Evolutionary conservation across 2,113 vertebrate genomes (phyloP), one percentile per base, ranked within the genome.

Genomic region (Hydrolagus affinis): DNA sequence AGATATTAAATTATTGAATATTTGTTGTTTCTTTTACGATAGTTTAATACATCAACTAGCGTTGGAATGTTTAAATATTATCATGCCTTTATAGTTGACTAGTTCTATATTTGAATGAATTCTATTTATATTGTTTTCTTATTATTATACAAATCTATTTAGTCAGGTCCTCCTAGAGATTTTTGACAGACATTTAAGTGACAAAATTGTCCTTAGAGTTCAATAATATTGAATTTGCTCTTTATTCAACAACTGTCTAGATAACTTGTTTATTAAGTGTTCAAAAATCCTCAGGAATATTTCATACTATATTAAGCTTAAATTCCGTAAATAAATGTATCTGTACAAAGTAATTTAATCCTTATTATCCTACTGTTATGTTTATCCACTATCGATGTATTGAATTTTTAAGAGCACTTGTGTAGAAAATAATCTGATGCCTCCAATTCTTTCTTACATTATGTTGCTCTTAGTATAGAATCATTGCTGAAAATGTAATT

Each of bases 231-330:
- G 23, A 30, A 80, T 66, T 17, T 64, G 59, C 25, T 83, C 11
- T 23, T 10, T 83, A 32, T 64, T 83, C 73, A 28, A 11, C 60
- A 83, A 30, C 78, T 66, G 15, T 12, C 62, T 32, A 83, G 30
- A 66, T 83, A 83, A 62, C 30, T 78, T 83, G 66, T 66, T 83
- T 83, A 83, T 83, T 83, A 83, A 68, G 32, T 83, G 78, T 17
- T 30, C 32, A 66, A 83, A 44, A 83, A 17, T 32, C 60, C 17
- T 83, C 28, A 83, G 64, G 62, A 83, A 83, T 83, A 83, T 83
- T 83, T 83, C 62, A 83, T 68, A 62, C 62, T 28, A 19, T 32
- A 68, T 83, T 83, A 62, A 66, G 66, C 66, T 83, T 83, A 66
- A 83, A 83, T 60, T 68, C 57, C 66, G 66, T 83, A 66, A 68